Percentiles rank a stretch among this genome's conserved stretches.
Conservation (phyloP, 2,113 vertebrate species). For the Chinchilla lanigera region DNA sequence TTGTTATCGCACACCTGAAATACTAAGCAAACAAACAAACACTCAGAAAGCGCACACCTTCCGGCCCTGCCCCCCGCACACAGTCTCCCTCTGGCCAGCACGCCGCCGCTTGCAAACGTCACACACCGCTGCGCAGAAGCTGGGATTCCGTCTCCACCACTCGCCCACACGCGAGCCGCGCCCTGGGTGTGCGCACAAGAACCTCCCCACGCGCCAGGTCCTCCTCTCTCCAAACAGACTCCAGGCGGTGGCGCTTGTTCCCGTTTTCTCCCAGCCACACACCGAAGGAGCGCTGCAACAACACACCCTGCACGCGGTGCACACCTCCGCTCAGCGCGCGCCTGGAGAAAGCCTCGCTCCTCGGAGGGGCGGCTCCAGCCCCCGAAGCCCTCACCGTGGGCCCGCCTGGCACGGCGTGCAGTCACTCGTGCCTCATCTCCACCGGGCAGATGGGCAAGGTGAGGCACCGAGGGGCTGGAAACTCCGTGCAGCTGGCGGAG, state of each 20-base stretch:
- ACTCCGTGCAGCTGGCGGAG: background rate
- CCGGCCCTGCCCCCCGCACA: background rate
- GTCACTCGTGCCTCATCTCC: background rate
- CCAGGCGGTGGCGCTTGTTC: background rate
- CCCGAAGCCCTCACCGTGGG: fast-evolving
- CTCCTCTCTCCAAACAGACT: background rate
- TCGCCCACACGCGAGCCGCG: background rate
- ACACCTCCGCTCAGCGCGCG: too few relatives aligned
- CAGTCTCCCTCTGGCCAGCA: background rate
- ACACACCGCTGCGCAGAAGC: background rate
- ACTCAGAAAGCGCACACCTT: background rate
- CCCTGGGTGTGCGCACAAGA: background rate
- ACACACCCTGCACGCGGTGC: too few relatives aligned
- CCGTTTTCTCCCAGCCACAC: background rate
- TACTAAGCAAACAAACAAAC: background rate
- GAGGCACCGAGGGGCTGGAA: background rate
- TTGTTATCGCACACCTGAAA: background rate
- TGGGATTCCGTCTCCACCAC: background rate
- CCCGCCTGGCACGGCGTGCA: background rate
- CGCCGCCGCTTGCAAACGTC: background rate
- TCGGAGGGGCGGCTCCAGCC: too few relatives aligned
- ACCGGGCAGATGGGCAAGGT: background rate
- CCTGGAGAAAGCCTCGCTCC: background rate
- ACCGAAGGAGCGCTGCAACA: too few relatives aligned
- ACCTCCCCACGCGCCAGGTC: background rate